Conservation (phyloP, 2,797 vertebrate genomes). For the Chaunax sp. region DNA sequence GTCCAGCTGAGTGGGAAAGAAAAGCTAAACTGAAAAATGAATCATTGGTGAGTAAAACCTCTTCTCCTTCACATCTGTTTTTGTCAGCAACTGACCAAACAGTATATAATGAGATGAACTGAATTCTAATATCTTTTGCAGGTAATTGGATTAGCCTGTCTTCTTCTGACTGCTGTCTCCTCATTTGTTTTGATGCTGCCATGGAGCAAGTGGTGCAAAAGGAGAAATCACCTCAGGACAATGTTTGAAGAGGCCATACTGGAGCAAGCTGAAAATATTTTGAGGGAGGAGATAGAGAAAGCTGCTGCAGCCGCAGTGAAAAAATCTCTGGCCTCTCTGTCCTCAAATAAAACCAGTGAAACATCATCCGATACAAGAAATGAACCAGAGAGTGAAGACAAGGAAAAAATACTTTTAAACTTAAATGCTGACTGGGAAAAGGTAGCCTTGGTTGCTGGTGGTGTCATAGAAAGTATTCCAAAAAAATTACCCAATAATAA, state of each 20-base stretch:
- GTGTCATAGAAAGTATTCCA: background rate
- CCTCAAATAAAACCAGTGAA: background rate
- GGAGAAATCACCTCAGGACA: background rate
- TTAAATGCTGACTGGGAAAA: background rate
- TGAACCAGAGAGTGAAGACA: background rate
- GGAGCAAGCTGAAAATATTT: background rate
- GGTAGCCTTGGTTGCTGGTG: background rate
- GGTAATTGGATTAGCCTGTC: background rate
- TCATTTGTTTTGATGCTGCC: background rate
- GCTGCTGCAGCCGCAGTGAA: background rate
- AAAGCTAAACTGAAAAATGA: background rate
- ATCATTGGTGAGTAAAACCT: constrained; percentile 1
- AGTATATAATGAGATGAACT: no score
- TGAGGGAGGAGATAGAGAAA: background rate
- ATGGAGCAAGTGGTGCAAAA: background rate
- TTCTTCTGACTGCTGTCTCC: background rate
- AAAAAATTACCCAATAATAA: background rate
- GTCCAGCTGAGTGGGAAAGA: background rate
- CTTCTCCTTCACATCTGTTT: no score
- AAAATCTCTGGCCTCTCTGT: background rate
- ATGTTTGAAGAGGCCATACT: constrained; percentile 6
- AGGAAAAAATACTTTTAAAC: background rate
- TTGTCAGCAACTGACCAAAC: no score
- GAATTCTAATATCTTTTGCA: background rate
- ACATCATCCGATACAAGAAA: background rate